Base-by-base conservation (phyloP, 92 coral and sea anemone genomes). In the Epizoanthus scotinus region DNA sequence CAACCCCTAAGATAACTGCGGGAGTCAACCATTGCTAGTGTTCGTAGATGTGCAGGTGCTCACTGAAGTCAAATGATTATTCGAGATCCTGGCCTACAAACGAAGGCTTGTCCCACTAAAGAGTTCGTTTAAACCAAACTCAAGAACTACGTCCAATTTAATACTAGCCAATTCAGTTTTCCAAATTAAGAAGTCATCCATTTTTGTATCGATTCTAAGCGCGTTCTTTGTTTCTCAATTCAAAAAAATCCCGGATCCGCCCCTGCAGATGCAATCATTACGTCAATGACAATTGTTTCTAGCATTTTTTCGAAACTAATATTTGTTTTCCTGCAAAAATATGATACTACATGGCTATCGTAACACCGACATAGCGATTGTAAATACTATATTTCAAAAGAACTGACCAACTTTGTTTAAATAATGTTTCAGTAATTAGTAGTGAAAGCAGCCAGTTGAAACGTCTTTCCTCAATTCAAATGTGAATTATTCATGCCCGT, bases 401-500 rank as follows among this genome's bases (percentile, higher is more conserved):
- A 75, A 57, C n/a, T n/a, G n/a, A n/a, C 54, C 22, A 8, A 58
- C 66, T 74, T 74, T 74, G 53, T 57, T 57, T 74, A 74, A n/a
- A 40, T 12, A 74, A 31, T 56, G 29, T 21, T 58, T 74, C 52
- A 38, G 66, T 31, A 56, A 56, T 57, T 74, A 61, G 14, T 57
- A 3, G 22, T 34, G 36, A 29, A 28, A 12, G 49, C 53, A 74
- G 34, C 21, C 50, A 47, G 52, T 55, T 34, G 44, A 26, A 34
- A 58, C 36, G 18, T 15, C 69, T 13, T 73, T 70, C 22, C 65
- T 75, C 40, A 47, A 47, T 75, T 31, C 21, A 58, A 59, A 75
- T 21, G 1, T 58, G 18, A 56, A 28, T 54, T 73, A 55, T 57
- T 73, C 21, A 26, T 50, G 27, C 34, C 2, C 31, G 49, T 73